Conservation (phyloP, 2,113 vertebrate species). For the Strix uralensis region DNA sequence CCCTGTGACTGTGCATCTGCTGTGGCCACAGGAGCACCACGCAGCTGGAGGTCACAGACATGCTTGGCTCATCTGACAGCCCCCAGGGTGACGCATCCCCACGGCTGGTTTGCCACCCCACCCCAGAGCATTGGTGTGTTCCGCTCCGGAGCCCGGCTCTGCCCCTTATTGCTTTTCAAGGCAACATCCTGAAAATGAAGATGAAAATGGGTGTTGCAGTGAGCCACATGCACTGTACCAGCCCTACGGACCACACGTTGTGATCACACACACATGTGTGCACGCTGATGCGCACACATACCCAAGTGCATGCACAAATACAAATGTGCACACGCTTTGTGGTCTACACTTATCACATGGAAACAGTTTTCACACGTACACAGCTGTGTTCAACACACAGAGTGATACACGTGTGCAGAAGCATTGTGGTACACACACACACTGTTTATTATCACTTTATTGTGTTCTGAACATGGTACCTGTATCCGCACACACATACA, state of each 20-base stretch:
- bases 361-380: not conserved
- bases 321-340: not conserved
- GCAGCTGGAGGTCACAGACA: not conserved
- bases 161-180: fast-evolving
- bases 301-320: not conserved
- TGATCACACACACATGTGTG: not conserved
- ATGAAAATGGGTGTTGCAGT: not conserved
- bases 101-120: not conserved
- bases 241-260: fast-evolving
- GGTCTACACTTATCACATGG: too few relatives aligned
- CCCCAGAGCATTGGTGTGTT: fast-evolving
- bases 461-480: not conserved
- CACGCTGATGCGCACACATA: fast-evolving
- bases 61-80: not conserved
- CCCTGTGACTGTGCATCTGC: not conserved
- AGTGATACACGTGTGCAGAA: not conserved
- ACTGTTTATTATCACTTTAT: not conserved
- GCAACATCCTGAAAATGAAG: not conserved
- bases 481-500: too few relatives aligned
- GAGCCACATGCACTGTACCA: not conserved
- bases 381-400: not conserved
- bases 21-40: not conserved
- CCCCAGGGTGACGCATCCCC: fast-evolving
- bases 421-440: too few relatives aligned
- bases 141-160: not conserved